Evolutionary conservation across 2,797 vertebrate species (phyloP).

Genomic region (Anomalospiza imberbis): DNA sequence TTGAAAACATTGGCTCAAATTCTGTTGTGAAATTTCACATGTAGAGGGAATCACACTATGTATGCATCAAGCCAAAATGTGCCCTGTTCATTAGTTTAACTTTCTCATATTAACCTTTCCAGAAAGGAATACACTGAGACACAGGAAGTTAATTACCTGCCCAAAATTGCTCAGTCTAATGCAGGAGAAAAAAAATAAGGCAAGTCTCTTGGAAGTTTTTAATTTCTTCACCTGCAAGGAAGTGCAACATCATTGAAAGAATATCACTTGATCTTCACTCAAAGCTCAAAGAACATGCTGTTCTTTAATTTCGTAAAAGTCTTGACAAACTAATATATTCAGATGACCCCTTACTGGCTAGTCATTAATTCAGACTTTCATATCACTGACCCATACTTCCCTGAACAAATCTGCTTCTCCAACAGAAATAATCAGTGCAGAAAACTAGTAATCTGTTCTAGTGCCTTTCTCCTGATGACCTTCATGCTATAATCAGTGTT

Average conservation of each 20-base stretch:
- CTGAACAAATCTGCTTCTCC: not conserved
- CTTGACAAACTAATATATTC: not conserved
- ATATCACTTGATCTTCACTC: not conserved
- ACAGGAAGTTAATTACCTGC: not conserved
- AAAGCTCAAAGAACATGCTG: not conserved
- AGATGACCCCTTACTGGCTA: not conserved
- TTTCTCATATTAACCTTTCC: not conserved
- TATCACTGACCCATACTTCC: not conserved
- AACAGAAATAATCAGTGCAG: not conserved
- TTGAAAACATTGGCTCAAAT: conserved; percentile 17
- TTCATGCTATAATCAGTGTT: not conserved
- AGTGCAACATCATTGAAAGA: not conserved
- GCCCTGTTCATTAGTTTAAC: not conserved
- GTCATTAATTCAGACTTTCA: conserved; percentile 22
- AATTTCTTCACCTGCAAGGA: not conserved
- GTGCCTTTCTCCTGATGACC: not conserved
- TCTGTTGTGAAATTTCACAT: conserved; percentile 4
- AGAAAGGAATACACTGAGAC: not conserved
- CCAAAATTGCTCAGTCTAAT: not conserved
- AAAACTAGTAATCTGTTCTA: not conserved
- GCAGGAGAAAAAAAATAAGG: not conserved
- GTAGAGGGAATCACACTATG: not conserved
- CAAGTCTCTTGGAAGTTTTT: not conserved
- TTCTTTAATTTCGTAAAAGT: conserved; percentile 12
- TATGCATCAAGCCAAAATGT: not conserved